Evolutionary conservation across 2,113 vertebrate species (phyloP).

Genomic region (Bombycilla garrulus): DNA sequence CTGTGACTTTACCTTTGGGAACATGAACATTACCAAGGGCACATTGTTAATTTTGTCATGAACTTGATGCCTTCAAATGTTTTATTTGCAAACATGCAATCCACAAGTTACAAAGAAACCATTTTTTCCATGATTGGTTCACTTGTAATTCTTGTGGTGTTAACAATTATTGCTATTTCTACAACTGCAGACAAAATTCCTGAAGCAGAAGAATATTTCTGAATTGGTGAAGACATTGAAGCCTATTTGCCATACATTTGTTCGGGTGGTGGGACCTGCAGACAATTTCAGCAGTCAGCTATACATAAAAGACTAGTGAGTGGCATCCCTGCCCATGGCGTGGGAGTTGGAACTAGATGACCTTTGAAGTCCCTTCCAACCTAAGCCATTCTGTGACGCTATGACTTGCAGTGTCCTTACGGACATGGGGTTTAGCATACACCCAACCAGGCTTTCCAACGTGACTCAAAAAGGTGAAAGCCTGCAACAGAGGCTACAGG

Average conservation of each 20-base stretch:
- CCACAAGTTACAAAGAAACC: neutral
- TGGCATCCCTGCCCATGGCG: neutral
- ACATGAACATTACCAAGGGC: neutral
- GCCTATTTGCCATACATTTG: fast-evolving
- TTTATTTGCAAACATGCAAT: neutral
- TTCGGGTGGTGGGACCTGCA: neutral
- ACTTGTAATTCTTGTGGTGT: neutral
- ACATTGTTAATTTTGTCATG: neutral
- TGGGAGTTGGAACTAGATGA: neutral
- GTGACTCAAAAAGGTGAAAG: neutral
- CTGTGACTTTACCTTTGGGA: neutral
- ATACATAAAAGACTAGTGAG: neutral
- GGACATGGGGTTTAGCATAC: fast-evolving
- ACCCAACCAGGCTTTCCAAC: neutral
- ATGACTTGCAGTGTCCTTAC: fast-evolving
- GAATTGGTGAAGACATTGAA: neutral
- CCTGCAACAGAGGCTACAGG: neutral
- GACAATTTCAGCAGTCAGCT: neutral
- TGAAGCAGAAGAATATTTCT: neutral
- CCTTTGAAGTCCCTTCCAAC: neutral
- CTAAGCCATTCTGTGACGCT: neutral
- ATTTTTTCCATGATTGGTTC: neutral
- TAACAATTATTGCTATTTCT: neutral
- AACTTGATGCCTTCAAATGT: neutral
- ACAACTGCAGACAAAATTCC: neutral